Conservation (phyloP, 2,113 vertebrate genomes). For the Propithecus coquereli region DNA sequence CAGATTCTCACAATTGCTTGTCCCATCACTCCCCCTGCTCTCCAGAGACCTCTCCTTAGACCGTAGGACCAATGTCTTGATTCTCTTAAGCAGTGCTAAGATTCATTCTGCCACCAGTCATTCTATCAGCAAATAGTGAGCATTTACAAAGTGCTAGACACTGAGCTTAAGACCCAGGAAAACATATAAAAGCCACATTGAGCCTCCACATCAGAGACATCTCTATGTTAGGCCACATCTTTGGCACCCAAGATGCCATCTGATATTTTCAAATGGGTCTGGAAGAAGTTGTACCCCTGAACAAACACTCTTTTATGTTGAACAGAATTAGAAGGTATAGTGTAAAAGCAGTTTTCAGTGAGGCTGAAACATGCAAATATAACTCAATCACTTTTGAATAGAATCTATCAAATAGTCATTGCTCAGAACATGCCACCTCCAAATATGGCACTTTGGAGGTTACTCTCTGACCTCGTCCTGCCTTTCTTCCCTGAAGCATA, state of each 20-base stretch:
- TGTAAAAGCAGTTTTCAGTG: background rate
- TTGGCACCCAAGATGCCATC: background rate
- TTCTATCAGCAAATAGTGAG: background rate
- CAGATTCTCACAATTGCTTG: background rate
- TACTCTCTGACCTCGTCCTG: background rate
- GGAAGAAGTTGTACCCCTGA: background rate
- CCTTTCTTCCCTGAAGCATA: background rate
- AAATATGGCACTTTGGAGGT: background rate
- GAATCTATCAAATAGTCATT: background rate
- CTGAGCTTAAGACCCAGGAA: background rate
- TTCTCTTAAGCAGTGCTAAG: background rate
- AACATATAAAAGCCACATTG: background rate
- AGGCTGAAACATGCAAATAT: background rate
- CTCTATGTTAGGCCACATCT: background rate
- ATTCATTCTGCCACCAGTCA: background rate
- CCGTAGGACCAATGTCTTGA: background rate
- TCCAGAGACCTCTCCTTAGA: background rate
- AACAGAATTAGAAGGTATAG: background rate
- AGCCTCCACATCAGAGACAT: background rate
- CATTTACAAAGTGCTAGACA: background rate
- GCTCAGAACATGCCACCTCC: background rate
- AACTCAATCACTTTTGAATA: background rate
- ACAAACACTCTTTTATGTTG: background rate
- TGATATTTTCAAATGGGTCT: background rate
- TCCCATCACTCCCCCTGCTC: rapidly evolving